Conservation (phyloP, 2,113 vertebrate genomes). For the Anser cygnoides region DNA sequence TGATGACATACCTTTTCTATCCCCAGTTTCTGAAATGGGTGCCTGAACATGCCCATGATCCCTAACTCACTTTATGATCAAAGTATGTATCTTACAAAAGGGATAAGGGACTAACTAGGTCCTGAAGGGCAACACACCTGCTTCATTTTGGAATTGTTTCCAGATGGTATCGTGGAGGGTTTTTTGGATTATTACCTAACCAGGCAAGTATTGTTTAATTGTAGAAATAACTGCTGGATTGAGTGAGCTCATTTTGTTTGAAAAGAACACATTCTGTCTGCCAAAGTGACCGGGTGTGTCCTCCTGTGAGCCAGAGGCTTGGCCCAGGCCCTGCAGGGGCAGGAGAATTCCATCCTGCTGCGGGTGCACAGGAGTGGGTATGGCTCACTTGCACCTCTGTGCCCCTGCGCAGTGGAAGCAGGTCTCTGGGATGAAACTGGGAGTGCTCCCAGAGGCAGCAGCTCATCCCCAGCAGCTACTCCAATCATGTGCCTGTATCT, state of each 20-base stretch:
- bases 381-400: neutral
- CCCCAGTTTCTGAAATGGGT: neutral
- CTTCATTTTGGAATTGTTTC: neutral
- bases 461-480: neutral
- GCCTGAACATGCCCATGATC: neutral
- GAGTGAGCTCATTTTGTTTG: neutral
- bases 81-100: neutral
- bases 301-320: neutral
- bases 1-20: neutral
- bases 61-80: neutral
- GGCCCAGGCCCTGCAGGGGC: neutral
- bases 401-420: neutral
- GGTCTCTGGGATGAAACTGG: accelerated
- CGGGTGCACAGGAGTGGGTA: accelerated
- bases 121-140: neutral
- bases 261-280: neutral
- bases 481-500: neutral
- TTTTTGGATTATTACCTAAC: neutral
- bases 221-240: neutral
- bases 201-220: neutral
- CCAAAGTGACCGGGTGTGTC: neutral
- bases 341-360: neutral
- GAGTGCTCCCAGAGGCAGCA: neutral
- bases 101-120: neutral
- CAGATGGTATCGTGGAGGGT: accelerated